Conservation (phyloP, 2,888 invertebrate genomes). For the Chrysolina oricalcia region DNA sequence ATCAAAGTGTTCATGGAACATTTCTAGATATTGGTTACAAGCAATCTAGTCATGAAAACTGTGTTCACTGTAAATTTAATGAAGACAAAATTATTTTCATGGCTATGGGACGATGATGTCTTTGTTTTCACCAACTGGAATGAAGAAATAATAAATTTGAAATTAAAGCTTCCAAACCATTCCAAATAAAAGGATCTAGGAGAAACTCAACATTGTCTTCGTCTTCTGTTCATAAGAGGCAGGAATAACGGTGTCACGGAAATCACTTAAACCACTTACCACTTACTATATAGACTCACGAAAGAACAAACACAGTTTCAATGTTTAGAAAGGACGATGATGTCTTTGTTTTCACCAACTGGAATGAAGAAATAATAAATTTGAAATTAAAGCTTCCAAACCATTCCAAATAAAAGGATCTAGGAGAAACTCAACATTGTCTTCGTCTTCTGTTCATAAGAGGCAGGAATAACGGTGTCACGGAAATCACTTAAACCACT, state of each 20-base stretch:
- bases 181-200: background rate
- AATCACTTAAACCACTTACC: no score
- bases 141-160: background rate
- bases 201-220: background rate
- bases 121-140: background rate
- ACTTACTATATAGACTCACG: no score
- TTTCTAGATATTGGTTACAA: background rate
- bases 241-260: conserved; percentile 14
- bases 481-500: no score
- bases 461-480: background rate
- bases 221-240: background rate
- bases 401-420: background rate
- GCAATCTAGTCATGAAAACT: no score
- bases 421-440: background rate
- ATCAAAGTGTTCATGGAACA: background rate
- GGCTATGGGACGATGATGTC: background rate
- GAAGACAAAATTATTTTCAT: background rate
- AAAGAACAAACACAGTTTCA: no score
- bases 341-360: background rate
- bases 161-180: background rate
- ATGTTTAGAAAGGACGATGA: no score
- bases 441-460: background rate
- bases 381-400: background rate
- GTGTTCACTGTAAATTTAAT: background rate
- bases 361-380: background rate